Base-by-base conservation (phyloP, 2,888 invertebrate species). In the Mellilla xanthometata region DNA sequence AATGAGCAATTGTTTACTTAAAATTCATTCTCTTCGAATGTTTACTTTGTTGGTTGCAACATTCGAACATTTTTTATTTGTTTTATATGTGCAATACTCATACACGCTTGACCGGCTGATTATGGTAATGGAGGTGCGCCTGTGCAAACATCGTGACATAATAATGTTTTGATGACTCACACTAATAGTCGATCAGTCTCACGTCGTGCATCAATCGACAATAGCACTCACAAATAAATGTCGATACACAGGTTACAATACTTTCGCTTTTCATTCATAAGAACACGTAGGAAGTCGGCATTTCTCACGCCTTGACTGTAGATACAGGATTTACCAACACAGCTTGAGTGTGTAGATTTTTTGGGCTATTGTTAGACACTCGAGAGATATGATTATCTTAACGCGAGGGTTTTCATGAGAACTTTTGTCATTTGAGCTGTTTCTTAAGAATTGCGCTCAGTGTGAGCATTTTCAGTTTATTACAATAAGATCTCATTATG, bases 151-250 rank as follows among this genome's bases (percentile, higher is more conserved):
- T 47, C 47, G 33, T 71, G 65, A 69, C 50, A 62, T 54, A 73
- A 68, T 53, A 51, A 46, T 68, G 56, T 68, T 69, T 43, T 72
- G 68, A 65, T 67, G 68, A 68, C 29, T 71, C 63, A 60, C 54
- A 35, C 30, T 46, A 56, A 55, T 53, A 42, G 39, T 29, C 51
- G 51, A 61, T 62, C 56, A 39, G 56, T 57, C 52, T 36, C 36
- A 43, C 36, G 47, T 38, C 42, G 39, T 38, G 39, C 27, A 15
- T 58, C 49, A 47, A 56, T 58, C 23, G 24, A 48, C 31, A 33
- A 36, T 42, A 52, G 27, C 19, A 32, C 8, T 10, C 10, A 45
- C 48, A 46, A 56, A 54, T 29, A 44, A 52, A 42, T 43, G 34
- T 28, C 41, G 32, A 47, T 49, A 45, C 29, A 39, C 44, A 52